Base-by-base conservation (phyloP, 2,888 invertebrate species). In the Mesoligia furuncula region DNA sequence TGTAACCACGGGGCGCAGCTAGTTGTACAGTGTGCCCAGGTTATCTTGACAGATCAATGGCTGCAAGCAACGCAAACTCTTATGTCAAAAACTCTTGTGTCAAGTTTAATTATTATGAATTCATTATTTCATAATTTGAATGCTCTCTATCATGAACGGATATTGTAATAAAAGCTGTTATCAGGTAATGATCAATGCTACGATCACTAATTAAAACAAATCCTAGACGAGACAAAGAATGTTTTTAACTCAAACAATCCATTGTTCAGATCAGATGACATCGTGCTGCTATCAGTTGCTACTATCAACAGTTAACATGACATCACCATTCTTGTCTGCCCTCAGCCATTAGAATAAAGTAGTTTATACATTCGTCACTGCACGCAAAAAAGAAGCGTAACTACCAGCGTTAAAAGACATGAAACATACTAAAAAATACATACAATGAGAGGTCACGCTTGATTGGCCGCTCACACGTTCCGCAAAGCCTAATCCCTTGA, bases 401-500 rank as follows among this genome's bases (percentile, higher is more conserved):
- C 79, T 54, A 67, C 90, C 90, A 92, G 59, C 67, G 20, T 82
- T 74, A 45, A 57, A 42, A 88, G 90, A 87, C 79, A 89, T 80
- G 20, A 77, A 73, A 79, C 70, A 73, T 65, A 17, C 6, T 68
- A 72, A 77, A 83, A 85, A 85, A 79, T 75, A 39, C 70, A 81
- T 73, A 83, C 45, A 83, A 78, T 82, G 73, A 81, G 84, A 88
- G 91, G 74, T 88, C 93, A 88, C 36, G 85, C 70, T 89, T 67
- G 70, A 80, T 81, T 92, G 92, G 93, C 45, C 83, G 57, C 65
- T 59, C 73, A 66, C 78, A 77, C 83, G 90, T 90, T 90, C 90
- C 90, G 90, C 86, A 90, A 89, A 90, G 88, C 89, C 86, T 89
- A 93, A 94, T 94, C 95, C 95, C 95, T 96, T 96, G 96, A 96